Base-by-base conservation (phyloP, 2,888 invertebrate genomes). In the Dolichomitus sp. region DNA sequence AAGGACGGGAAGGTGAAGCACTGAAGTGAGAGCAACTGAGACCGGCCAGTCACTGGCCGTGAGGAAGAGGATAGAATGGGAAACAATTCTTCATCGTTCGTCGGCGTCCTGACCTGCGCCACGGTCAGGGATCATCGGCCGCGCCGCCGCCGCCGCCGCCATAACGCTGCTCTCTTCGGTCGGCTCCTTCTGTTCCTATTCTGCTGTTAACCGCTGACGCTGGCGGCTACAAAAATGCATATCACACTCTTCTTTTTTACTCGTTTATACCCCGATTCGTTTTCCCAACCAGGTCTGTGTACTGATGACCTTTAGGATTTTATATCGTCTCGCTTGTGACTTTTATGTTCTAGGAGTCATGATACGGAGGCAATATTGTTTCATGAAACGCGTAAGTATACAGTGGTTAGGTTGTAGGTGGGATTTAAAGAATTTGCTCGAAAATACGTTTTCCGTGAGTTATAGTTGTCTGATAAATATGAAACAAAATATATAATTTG, bases 71-170 rank as follows among this genome's bases (percentile, higher is more conserved):
- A 73, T 73, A 76, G 85, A 82, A 81, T 83, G 79, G 73, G 79
- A 84, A 86, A 86, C 81, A 79, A 86, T 87, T 88, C 77, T 81
- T 85, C 85, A 84, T 87, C 80, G 82, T 85, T 50, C 78, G 59
- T 80, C 63, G 30, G 79, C 70, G 80, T 83, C 86, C 84, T 82
- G 86, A 87, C 83, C 85, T 87, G 81, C 78, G 52, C 82, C 81
- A 84, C 80, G 85, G 78, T 84, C 84, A 85, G 83, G 74, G 85
- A 81, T 84, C 85, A 84, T 85, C 79, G 85, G 76, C 84, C 85
- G 80, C 79, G 40, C 45, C 40, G 66, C 50, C 27, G 70, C 40
- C 27, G 70, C 40, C 40, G 27, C 37, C 50, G 50, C 50, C 50
- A 37, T 70, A 75, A 72, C 79, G 73, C 52, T 69, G 48, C 74